Conservation (phyloP, 2,888 invertebrate genomes). For the Macrophya alboannulata region DNA sequence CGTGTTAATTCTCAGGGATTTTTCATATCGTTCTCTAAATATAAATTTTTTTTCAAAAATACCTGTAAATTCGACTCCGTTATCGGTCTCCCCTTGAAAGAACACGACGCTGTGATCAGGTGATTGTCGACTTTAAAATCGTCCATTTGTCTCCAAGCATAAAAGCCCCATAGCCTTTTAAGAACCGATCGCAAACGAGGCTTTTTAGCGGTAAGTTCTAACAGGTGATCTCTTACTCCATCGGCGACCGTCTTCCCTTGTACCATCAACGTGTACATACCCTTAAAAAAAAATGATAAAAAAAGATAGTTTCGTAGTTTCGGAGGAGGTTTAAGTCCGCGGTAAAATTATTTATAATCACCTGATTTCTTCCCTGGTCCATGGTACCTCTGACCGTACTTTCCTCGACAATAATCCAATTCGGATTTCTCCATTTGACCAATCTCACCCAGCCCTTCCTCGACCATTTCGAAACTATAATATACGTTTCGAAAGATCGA, state of each 20-base stretch:
- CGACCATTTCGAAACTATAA: slow-evolving; percentile 74
- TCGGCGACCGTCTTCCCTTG: slow-evolving; percentile 73
- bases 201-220: slow-evolving; percentile 69
- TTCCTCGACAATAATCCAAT: slow-evolving; percentile 72
- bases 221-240: slow-evolving; percentile 70
- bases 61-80: slow-evolving; percentile 90
- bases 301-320: slow-evolving; percentile 7
- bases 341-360: slow-evolving; percentile 55
- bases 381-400: slow-evolving; percentile 73
- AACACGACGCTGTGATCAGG: slow-evolving; percentile 84
- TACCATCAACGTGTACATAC: slow-evolving; percentile 74
- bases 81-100: slow-evolving; percentile 87
- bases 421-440: slow-evolving; percentile 75
- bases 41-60: no score
- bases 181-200: slow-evolving; percentile 86
- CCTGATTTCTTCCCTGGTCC: slow-evolving; percentile 77
- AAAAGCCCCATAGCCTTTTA: slow-evolving; percentile 89
- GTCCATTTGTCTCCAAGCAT: slow-evolving; percentile 86
- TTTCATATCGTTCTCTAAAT: no score
- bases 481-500: slow-evolving; percentile 54
- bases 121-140: slow-evolving; percentile 88
- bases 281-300: slow-evolving; percentile 64
- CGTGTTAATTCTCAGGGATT: neutral
- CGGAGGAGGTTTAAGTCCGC: neutral
- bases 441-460: slow-evolving; percentile 73